Base-by-base conservation (phyloP, 2,113 vertebrate genomes). In the Phyllostomus discolor region DNA sequence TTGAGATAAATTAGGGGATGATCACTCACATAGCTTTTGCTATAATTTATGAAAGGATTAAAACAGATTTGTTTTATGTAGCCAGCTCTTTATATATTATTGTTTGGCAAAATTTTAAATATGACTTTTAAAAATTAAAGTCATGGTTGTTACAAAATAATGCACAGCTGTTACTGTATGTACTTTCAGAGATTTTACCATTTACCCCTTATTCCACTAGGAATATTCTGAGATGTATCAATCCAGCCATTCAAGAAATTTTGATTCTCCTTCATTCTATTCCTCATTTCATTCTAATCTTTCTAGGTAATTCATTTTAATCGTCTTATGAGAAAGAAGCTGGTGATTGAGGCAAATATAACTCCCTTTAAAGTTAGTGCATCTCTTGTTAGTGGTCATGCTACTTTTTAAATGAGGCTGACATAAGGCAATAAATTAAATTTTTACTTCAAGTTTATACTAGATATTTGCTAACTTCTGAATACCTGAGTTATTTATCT, bases 111-210 rank as follows among this genome's bases (percentile, higher is more conserved):
- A 83, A 26, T 48, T 90, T 82, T 59, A 84, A 54, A 54, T 7
- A 78, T 48, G 11, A 66, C n/a, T 70, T 86, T 91, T 83, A 26
- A 81, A 96, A 75, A 48, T 52, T 86, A 92, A 90, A 69, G 50
- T 81, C 35, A 52, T 6, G 46, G 15, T 86, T 54, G 66, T 54
- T 72, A 86, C 26, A 90, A 93, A 76, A 82, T 35, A 82, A 82
- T 24, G 31, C 3, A 83, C 12, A 41, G 35, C 48, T 80, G 38
- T 70, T 33, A 67, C 24, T 38, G 24, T 66, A 66, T 26, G 28
- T 48, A 84, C 12, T 69, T 3, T 59, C 20, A 59, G 82, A 59
- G 75, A 67, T 72, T 88, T 82, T 33, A 41, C 41, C 22, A 79
- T 75, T 85, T 43, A 89, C 5, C 28, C n/a, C 50, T 26, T 62